phyloP scores from a whole-genome alignment of 2,113 vertebrate genomes.

The Oriolus oriolus region DNA sequence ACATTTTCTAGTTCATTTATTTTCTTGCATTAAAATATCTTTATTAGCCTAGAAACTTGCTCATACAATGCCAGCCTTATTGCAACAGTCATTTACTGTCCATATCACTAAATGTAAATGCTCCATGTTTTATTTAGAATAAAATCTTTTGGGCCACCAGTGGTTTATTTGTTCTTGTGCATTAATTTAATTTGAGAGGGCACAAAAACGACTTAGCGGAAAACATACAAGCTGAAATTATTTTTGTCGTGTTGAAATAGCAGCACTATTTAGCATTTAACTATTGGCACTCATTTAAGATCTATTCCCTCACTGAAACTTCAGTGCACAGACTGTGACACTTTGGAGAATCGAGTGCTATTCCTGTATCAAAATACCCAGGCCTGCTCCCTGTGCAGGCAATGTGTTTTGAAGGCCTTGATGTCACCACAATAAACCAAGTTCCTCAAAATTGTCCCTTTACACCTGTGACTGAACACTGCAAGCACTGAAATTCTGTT shows the following conservation, averaged over 20 bases:
- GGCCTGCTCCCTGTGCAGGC: not conserved
- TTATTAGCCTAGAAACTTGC: not conserved
- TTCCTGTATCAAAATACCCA: not conserved
- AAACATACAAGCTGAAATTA: not conserved
- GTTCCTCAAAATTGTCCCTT: not conserved
- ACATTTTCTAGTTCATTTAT: not conserved
- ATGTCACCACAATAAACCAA: not conserved
- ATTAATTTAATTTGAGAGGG: not conserved
- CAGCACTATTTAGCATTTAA: not conserved
- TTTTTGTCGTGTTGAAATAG: not conserved
- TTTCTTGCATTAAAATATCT: not conserved
- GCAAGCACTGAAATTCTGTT: too few species aligned
- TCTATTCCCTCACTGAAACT: not conserved
- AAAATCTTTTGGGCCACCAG: not conserved
- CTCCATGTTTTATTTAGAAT: not conserved
- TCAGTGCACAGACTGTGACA: rapidly evolving
- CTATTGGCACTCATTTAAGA: not conserved
- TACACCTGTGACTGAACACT: rapidly evolving
- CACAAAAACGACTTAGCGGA: not conserved
- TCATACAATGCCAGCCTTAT: not conserved
- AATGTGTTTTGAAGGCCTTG: not conserved
- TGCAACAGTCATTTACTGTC: not conserved
- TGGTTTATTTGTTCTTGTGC: not conserved
- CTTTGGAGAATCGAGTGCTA: not conserved
- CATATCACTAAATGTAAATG: not conserved